phyloP scores from a whole-genome alignment of 2,797 vertebrate species.

The Hoplostethus atlanticus region DNA sequence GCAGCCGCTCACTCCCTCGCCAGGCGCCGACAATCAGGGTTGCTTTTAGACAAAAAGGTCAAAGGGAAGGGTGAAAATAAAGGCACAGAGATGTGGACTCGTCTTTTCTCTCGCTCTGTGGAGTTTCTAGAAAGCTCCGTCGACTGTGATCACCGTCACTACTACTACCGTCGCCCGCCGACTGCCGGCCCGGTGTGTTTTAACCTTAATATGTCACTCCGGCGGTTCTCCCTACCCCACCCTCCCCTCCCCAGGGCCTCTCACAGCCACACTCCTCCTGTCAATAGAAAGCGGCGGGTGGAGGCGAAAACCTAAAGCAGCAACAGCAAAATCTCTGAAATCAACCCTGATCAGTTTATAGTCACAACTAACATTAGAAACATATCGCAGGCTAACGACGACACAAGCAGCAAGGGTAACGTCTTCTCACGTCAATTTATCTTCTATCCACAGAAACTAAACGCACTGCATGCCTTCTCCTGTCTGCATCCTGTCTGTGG shows the following conservation, averaged over 20 bases:
- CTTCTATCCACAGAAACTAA: neutral
- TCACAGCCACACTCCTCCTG: constrained; percentile 21
- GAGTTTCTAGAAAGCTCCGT: constrained; percentile 67
- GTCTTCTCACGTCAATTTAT: neutral
- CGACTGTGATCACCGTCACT: constrained; percentile 64
- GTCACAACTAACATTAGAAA: constrained; percentile 53
- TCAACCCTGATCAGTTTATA: constrained; percentile 56
- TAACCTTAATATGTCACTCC: constrained; percentile 63
- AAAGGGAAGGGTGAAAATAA: constrained; percentile 67
- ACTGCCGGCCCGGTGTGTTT: constrained; percentile 40
- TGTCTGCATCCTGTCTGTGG: neutral
- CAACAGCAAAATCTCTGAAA: constrained; percentile 38
- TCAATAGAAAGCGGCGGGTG: constrained; percentile 37
- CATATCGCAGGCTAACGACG: constrained; percentile 24
- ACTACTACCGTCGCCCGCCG: constrained; percentile 4
- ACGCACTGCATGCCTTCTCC: neutral
- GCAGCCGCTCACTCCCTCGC: constrained; percentile 4
- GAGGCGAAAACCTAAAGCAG: constrained; percentile 42
- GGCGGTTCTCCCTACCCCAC: constrained; percentile 17
- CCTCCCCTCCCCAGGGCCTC: constrained; percentile 23
- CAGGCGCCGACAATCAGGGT: constrained; percentile 14
- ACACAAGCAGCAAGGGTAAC: constrained; percentile 23
- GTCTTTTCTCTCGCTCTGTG: constrained; percentile 25
- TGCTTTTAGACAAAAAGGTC: constrained; percentile 31
- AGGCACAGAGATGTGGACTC: constrained; percentile 74